Conservation (phyloP, 2,113 vertebrate genomes). For the Genyomyrus donnyi region DNA sequence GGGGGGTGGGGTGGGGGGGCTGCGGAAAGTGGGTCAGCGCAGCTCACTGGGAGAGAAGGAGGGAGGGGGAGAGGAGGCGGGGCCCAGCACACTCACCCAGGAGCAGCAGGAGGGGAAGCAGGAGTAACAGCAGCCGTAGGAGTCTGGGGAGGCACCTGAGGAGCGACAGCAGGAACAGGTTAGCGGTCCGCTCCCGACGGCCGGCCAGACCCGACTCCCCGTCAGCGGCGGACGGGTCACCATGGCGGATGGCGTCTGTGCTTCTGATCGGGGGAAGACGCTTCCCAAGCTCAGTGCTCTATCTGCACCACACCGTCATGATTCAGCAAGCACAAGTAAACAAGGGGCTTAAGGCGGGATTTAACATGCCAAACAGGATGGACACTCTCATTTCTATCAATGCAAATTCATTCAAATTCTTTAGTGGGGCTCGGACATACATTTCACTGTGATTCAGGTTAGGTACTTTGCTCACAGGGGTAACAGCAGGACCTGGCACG, state of each 20-base stretch:
- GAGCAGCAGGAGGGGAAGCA: slow-evolving; percentile 74
- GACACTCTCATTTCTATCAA: not conserved
- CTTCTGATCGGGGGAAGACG: not conserved
- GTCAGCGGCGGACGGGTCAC: not conserved
- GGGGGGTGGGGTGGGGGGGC: not conserved
- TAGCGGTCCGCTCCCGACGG: not conserved
- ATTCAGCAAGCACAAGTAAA: not conserved
- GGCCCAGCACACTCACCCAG: slow-evolving; percentile 63
- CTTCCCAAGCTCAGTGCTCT: not conserved
- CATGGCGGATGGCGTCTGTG: not conserved
- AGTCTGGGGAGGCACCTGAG: slow-evolving; percentile 79
- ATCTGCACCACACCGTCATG: not conserved
- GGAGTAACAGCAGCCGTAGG: slow-evolving; percentile 66
- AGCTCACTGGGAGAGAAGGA: not conserved
- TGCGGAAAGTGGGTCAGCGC: not conserved
- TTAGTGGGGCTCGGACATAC: not conserved
- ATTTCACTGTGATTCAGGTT: not conserved
- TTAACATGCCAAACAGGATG: not conserved
- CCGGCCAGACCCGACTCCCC: not conserved
- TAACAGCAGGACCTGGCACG: not conserved
- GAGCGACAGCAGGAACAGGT: not conserved
- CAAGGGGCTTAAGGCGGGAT: not conserved
- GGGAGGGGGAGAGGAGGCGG: not conserved
- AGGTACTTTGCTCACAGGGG: not conserved
- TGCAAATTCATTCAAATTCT: not conserved